Evolutionary conservation across 1,140 invertebrate species (phyloP), one percentile per base, ranked within the genome.

Genomic region (Zaprionus tsacasi): DNA sequence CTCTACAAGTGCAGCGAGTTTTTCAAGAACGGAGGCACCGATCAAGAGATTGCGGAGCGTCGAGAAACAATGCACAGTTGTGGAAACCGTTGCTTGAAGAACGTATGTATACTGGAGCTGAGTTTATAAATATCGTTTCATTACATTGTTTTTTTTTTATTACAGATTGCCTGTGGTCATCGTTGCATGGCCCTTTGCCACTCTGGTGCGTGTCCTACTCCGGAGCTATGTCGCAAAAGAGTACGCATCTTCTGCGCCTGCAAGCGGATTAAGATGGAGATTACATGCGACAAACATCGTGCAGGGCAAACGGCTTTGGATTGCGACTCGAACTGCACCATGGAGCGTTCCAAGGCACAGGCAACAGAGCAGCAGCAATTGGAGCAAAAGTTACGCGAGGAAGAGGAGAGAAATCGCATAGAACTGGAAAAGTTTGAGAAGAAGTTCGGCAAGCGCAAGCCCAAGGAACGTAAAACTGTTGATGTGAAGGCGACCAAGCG

Each of bases 51-150:
- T 7, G 13, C 93, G 38, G 92, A 93, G 73, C 70, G 55, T 0
- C 76, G 76, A 1, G 93, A 72, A 11, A 72, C 76, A 56, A 57
- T 86, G 13, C 61, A 65, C 15, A 86, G 79, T 35, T 85, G 87
- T 40, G 89, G 77, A n/a, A 97, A 97, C 91, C 96, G 96, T 68
- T 99, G 98, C 91, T 96, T 97, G 1, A 97, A 96, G 93, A 95
- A 95, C 94, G 96, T 97, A 93, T 94, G 93, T 93, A 72, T 0
- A 5, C 10, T 17, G 0, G 0, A 27, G 27, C 8, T 65, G 11
- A 21, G 11, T 21, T 11, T 13, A 1, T 10, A 10, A 30, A 1
- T 48, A 12, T 64, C 21, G 5, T 0, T 61, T 7, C 30, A 15
- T 7, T 30, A 40, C 61, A 0, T 1, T 8, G n/a, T 15, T 70